Conservation (phyloP, 2,888 invertebrate genomes). For the Tipula vernalis region DNA sequence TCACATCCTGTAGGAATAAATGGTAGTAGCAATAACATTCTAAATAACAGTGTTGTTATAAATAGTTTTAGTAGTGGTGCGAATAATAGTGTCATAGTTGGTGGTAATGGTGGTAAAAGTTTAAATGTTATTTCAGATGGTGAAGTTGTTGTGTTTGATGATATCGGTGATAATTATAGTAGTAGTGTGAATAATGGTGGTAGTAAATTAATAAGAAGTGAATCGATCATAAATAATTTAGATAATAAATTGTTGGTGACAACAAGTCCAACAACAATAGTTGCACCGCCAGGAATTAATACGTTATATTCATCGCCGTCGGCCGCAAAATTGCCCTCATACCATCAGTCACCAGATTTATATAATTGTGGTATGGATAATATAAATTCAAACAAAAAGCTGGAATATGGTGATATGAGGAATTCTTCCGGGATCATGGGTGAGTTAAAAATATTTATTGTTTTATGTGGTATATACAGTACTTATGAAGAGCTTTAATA, state of each 20-base stretch:
- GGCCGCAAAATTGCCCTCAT: neutral
- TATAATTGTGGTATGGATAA: neutral
- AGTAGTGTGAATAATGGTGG: constrained; percentile 12
- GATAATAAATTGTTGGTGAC: neutral
- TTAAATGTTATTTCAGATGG: constrained; percentile 50
- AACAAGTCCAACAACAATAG: neutral
- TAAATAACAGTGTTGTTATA: neutral
- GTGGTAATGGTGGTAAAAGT: neutral
- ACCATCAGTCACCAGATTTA: neutral
- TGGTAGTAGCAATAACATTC: neutral
- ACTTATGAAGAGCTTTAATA: neutral
- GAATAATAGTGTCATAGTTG: neutral
- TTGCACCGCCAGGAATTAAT: neutral
- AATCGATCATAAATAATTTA: neutral
- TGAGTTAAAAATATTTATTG: neutral
- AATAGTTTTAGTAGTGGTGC: neutral
- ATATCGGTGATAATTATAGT: constrained; percentile 55
- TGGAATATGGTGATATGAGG: neutral
- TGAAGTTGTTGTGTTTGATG: constrained; percentile 76
- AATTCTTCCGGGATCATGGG: constrained; percentile 4
- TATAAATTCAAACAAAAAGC: neutral
- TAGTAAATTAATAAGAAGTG: neutral
- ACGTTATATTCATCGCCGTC: neutral
- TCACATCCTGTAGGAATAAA: neutral
- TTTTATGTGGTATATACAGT: too few species aligned